A percentile compares a stretch with the other conserved stretches of the same genome.
phyloP scores from a whole-genome alignment of 1,140 invertebrate species.

The Rhopalosiphum maidis region DNA sequence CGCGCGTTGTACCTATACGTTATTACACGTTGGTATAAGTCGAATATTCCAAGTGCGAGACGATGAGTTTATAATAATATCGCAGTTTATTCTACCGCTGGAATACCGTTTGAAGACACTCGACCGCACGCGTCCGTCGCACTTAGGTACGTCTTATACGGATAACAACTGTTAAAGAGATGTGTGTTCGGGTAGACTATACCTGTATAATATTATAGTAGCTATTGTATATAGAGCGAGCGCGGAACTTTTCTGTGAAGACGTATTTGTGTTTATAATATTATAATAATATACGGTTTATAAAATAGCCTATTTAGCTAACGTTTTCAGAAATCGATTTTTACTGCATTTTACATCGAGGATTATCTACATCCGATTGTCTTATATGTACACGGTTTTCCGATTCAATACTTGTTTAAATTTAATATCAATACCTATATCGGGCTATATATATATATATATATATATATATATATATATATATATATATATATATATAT shows the following conservation, averaged over 20 bases:
- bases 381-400: no score
- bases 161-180: neutral
- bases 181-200: neutral
- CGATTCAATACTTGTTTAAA: no score
- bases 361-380: no score
- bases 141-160: no score
- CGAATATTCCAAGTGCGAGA: neutral
- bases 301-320: neutral
- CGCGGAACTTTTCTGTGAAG: neutral
- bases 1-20: neutral
- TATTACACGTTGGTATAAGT: neutral
- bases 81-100: neutral
- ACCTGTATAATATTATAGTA: neutral
- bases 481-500: no score
- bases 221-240: neutral
- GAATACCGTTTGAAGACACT: neutral
- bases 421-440: no score
- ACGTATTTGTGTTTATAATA: neutral
- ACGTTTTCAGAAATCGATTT: no score
- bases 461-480: no score
- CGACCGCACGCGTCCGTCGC: no score
- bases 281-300: neutral
- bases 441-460: no score
- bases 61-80: neutral
- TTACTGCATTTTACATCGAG: no score